phyloP scores from a whole-genome alignment of 35 echinoderm and acorn worm genomes.

The Apostichopus parvimensis region DNA sequence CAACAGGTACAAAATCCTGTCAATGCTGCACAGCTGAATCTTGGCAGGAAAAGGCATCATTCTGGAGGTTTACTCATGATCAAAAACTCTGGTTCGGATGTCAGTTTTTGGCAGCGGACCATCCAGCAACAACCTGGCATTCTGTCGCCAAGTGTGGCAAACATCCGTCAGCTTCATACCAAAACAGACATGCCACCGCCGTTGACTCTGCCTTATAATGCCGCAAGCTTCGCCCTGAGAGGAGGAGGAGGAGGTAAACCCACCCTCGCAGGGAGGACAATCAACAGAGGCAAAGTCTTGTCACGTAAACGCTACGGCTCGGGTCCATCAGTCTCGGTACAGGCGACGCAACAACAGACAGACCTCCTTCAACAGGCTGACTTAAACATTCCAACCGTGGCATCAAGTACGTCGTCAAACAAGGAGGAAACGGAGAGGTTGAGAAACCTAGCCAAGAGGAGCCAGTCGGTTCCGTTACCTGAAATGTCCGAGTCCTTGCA shows the following conservation, averaged over 20 bases:
- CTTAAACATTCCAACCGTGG: slow-evolving; percentile 32
- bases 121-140: background rate
- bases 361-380: background rate
- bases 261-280: background rate
- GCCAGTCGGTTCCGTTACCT: slow-evolving; percentile 40
- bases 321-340: slow-evolving; percentile 32
- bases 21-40: background rate
- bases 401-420: background rate
- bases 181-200: slow-evolving; percentile 57
- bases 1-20: background rate
- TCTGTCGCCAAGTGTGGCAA: background rate
- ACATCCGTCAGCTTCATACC: background rate
- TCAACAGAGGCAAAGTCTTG: background rate
- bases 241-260: slow-evolving; percentile 37
- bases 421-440: background rate
- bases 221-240: background rate
- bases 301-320: slow-evolving; percentile 31
- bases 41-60: slow-evolving; percentile 33
- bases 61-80: slow-evolving; percentile 25
- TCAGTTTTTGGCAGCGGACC: background rate
- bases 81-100: background rate
- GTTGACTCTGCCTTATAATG: slow-evolving; percentile 17
- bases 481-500: slow-evolving; percentile 45
- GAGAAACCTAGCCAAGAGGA: slow-evolving; percentile 39
- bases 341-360: background rate